Conservation (phyloP, 1,140 invertebrate species). For the Babylonia areolata region DNA sequence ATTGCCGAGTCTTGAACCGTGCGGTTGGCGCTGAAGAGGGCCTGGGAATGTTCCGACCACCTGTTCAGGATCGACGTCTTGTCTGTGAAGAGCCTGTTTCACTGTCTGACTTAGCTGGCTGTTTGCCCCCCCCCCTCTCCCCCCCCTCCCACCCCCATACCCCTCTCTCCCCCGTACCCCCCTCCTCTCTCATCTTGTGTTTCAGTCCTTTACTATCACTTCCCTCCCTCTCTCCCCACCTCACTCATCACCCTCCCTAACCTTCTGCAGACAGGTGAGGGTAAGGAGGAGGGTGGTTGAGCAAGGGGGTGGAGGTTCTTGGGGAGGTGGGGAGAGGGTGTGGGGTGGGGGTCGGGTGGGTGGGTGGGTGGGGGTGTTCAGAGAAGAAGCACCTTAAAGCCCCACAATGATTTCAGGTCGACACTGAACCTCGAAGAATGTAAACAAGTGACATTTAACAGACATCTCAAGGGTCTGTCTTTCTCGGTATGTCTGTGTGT, state of each 20-base stretch:
- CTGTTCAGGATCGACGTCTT: too few species aligned
- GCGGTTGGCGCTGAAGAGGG: too few species aligned
- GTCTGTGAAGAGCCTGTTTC: too few species aligned
- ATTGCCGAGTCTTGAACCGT: too few species aligned
- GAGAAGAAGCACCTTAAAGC: too few species aligned
- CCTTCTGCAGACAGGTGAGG: not conserved
- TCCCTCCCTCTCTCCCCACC: not conserved
- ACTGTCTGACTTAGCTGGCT: too few species aligned
- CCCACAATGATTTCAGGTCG: not conserved
- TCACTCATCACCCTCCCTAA: not conserved
- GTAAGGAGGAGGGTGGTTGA: not conserved
- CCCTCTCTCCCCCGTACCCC: not conserved
- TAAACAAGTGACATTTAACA: slow-evolving; percentile 15
- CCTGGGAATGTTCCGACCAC: too few species aligned
- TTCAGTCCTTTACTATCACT: not conserved
- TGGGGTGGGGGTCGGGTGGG: too few species aligned
- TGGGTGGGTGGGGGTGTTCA: too few species aligned
- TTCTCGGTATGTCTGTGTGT: too few species aligned
- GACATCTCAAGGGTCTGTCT: not conserved
- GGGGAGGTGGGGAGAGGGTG: too few species aligned
- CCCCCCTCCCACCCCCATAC: not conserved
- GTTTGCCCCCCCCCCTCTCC: not conserved
- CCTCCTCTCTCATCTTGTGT: not conserved
- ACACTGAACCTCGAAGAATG: not conserved
- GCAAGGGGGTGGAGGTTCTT: too few species aligned